Evolutionary conservation across 37 sponge, comb jelly and placozoan genomes (phyloP), one percentile per base, ranked within the genome.

Genomic region (Cliona cf. orientalis): DNA sequence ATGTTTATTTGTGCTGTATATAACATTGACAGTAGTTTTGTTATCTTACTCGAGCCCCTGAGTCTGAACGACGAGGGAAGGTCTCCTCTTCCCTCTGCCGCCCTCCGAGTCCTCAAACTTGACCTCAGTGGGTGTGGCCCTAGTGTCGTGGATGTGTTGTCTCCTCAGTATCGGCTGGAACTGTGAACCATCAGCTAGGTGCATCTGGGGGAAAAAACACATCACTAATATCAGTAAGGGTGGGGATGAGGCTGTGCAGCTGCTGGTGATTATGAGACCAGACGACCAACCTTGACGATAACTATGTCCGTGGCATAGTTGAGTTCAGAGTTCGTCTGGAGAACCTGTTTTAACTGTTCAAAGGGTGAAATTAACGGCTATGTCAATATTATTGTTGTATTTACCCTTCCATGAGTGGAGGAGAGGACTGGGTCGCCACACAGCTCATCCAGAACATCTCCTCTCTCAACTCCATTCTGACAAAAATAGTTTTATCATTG

Each of bases 391-490:
- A 9, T 19, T 49, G 14, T 19, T 14, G 21, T 22, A 21, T 55
- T 41, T 29, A 88, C 88, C 77, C 43, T 77, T 2, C 72, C 78
- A 36, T 78, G 65, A 0, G 70, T 43, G n/a, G 28, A 35, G 1
- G 53, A 66, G 11, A 55, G 42, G 12, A 90, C 75, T 37, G 79
- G 62, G 28, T 79, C 61, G n/a, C 85, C 90, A 59, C 84, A 83
- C 46, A 90, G 26, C 44, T 90, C 85, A 49, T 83, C 90, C 35
- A 90, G 22, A 2, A 83, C 35, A 46, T 90, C 90, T 22, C 90
- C 84, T 29, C 40, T 61, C 36, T 79, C 84, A 12, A 79, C 75
- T 36, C 90, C 90, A 23, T 68, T 81, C 79, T 86, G 56, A 32
- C 0, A n/a, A 64, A 23, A 39, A 21, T 5, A 9, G 31, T 60